phyloP scores from a whole-genome alignment of 2,113 vertebrate genomes.

The Epinephelus moara region DNA sequence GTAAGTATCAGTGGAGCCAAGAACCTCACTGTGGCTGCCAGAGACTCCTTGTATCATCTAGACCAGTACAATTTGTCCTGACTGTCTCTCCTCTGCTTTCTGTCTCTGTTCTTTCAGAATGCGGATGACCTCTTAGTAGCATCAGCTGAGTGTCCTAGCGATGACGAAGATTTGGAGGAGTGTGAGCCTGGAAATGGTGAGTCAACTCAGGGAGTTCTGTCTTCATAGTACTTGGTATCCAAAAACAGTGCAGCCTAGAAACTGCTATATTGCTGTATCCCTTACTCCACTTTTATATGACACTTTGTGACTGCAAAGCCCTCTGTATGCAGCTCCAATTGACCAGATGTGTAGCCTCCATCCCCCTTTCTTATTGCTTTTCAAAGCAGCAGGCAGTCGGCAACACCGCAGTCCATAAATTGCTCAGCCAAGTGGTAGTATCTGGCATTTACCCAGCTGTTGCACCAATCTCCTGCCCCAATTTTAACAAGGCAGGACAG shows the following conservation, averaged over 20 bases:
- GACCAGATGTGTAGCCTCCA: constrained; percentile 39
- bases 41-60: not conserved
- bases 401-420: constrained; percentile 22
- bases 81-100: constrained; percentile 22
- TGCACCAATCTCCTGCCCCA: constrained; percentile 51
- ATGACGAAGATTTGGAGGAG: constrained; percentile 96
- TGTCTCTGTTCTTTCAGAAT: constrained; percentile 84
- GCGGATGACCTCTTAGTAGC: constrained; percentile 94
- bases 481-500: constrained; percentile 60
- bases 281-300: constrained; percentile 38
- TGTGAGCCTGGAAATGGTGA: constrained; percentile 97
- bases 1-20: constrained; percentile 17
- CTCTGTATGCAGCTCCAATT: constrained; percentile 73
- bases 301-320: constrained; percentile 26
- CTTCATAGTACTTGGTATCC: constrained; percentile 40
- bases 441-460: constrained; percentile 66
- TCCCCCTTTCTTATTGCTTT: constrained; percentile 27
- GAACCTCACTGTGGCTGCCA: constrained; percentile 10
- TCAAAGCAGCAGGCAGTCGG: constrained; percentile 48
- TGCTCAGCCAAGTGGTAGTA: constrained; percentile 44
- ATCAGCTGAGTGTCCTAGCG: constrained; percentile 95
- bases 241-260: constrained; percentile 4
- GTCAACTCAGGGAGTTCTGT: constrained; percentile 81
- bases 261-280: not conserved
- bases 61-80: constrained; percentile 18